phyloP scores from a whole-genome alignment of 2,797 vertebrate species.

The Enteromius mattozi region DNA sequence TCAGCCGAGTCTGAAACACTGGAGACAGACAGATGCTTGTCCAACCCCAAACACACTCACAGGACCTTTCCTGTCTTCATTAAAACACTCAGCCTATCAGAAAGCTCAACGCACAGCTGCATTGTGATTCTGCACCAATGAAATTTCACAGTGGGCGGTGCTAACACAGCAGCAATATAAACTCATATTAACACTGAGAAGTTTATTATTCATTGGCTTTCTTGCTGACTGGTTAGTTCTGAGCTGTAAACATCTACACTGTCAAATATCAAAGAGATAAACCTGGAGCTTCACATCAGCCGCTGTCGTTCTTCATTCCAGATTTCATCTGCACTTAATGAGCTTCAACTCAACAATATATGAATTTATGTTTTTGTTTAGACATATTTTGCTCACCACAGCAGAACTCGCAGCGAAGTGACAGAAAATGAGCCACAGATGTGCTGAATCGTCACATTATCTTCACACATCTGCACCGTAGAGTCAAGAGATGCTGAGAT shows the following conservation, averaged over 20 bases:
- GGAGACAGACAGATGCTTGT: conserved; percentile 66
- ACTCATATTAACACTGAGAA: background rate
- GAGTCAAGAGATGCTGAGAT: conserved; percentile 15
- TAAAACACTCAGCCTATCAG: background rate
- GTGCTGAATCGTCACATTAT: conserved; percentile 58
- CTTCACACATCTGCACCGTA: conserved; percentile 47
- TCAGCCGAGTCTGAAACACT: conserved; percentile 58
- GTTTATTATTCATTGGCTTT: background rate
- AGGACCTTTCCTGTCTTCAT: background rate
- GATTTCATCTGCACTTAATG: conserved; percentile 51
- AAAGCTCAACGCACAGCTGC: background rate
- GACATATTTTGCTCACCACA: conserved; percentile 45
- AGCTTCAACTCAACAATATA: conserved; percentile 20
- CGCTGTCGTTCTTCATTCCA: background rate
- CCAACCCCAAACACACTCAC: background rate
- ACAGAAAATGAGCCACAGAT: conserved; percentile 51
- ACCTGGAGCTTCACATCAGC: background rate
- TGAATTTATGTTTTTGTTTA: conserved; percentile 55
- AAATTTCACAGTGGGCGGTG: background rate
- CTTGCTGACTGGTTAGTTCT: background rate
- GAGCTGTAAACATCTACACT: background rate
- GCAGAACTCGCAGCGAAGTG: conserved; percentile 33
- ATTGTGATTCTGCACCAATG: background rate
- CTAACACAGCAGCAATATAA: background rate
- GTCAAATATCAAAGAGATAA: background rate